These are phyloP conservation scores for Acomys russatus DNA, from an alignment of 2,797 vertebrate species.

Conservation along the genomic window DNA sequence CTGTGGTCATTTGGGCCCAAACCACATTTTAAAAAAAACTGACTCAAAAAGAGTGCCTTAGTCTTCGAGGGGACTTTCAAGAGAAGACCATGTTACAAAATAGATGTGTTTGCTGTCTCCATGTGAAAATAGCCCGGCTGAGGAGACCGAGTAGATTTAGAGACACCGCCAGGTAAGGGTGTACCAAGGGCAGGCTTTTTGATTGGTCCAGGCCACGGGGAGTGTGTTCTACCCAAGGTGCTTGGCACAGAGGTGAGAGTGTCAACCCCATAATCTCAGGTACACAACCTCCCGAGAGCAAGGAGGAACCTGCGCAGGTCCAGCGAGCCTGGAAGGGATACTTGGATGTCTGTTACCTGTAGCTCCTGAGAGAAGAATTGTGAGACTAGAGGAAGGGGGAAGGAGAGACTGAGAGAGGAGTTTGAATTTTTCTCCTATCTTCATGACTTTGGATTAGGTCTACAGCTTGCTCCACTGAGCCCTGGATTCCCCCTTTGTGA, in stretches of 20 bases:
- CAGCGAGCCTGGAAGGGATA: background rate
- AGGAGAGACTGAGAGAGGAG: background rate
- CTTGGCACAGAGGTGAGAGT: background rate
- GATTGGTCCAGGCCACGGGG: background rate
- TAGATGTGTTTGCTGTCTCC: background rate
- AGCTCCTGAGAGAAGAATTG: accelerated
- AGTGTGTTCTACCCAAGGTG: background rate
- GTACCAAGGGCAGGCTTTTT: background rate
- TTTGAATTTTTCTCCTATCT: background rate
- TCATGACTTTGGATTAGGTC: slow-evolving; percentile 43
- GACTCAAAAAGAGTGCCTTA: background rate
- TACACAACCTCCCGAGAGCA: background rate
- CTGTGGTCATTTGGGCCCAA: background rate
- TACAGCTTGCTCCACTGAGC: background rate
- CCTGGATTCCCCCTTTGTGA: slow-evolving; percentile 4
- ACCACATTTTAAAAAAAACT: background rate
- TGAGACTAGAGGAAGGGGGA: background rate
- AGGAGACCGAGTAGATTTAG: background rate
- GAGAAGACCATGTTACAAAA: background rate
- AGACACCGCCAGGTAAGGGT: background rate
- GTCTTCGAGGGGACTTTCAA: slow-evolving; percentile 20
- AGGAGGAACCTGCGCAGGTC: background rate
- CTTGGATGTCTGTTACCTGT: background rate
- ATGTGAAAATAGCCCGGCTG: background rate
- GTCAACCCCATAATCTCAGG: no score